Evolutionary conservation across 2,888 invertebrate genomes (phyloP).

Genomic region (Stegana nigrithorax): DNA sequence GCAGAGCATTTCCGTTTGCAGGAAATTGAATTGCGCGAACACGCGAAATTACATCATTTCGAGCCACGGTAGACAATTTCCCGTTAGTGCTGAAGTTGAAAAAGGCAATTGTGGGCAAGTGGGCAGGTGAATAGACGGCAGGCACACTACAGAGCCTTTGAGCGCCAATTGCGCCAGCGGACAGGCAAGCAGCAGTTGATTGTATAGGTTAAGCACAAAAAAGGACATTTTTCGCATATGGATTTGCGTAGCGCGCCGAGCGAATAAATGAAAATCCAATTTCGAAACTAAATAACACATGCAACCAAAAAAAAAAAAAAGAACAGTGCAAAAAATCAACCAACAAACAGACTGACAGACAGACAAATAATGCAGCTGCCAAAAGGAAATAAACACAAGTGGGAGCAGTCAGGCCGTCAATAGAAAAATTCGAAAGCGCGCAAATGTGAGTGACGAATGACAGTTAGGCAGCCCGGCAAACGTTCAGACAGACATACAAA

Average conservation of each 20-base stretch:
- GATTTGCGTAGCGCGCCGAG: conserved; percentile 11
- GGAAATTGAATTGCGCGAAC: conserved; percentile 66
- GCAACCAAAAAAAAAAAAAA: conserved; percentile 8
- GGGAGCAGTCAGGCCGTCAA: too few relatives aligned
- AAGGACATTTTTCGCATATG: conserved; percentile 18
- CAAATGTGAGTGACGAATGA: too few relatives aligned
- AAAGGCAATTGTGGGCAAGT: conserved; percentile 5
- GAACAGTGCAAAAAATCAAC: background rate
- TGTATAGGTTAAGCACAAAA: background rate
- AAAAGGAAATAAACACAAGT: conserved; percentile 1
- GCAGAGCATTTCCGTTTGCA: conserved; percentile 60
- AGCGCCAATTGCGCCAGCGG: too few relatives aligned
- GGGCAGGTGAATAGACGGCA: conserved; percentile 24
- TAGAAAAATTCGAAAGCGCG: too few relatives aligned
- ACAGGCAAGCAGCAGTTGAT: background rate
- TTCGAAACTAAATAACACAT: conserved; percentile 11
- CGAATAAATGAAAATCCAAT: conserved; percentile 11
- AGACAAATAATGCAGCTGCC: background rate
- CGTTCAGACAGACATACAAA: background rate
- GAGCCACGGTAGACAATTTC: conserved; percentile 59
- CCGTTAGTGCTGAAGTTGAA: conserved; percentile 36
- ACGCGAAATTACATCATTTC: conserved; percentile 66
- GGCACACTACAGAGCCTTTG: background rate
- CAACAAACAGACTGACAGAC: background rate
- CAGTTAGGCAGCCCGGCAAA: background rate